Base-by-base conservation (phyloP, 1,140 invertebrate genomes). In the Calephelis virginiensis region DNA sequence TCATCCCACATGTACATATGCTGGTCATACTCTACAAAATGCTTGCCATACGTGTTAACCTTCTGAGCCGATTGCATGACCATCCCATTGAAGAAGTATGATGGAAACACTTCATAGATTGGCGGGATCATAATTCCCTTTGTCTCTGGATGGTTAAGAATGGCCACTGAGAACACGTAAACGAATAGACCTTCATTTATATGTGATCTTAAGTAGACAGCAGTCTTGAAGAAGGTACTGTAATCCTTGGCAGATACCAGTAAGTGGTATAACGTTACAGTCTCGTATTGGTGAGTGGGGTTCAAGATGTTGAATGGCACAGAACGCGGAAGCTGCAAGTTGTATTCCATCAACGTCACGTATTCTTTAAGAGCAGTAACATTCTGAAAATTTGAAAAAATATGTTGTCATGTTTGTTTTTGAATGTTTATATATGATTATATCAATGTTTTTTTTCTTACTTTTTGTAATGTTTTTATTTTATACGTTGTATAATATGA, bases 191-290 rank as follows among this genome's bases (percentile, higher is more conserved):
- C 92, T 74, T 92, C 92, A 83, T 94, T 95, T 61, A 94, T 82
- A 48, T 91, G 73, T 38, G 93, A 76, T 8, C 94, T 92, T 0
- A 94, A 91, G 89, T 93, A 94, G 12, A 91, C 86, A 14, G 93
- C 93, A 9, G 92, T 92, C 66, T 94, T 92, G 69, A 91, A 92
- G 70, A 94, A 92, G 4, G 92, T 93, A 8, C 92, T 85, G 75
- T 86, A 94, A 69, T 93, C 91, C 76, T 95, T 95, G 59, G 94
- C 93, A 70, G 92, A 93, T 80, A 92, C 93, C 72, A 96, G 92
- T 12, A 95, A 70, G 63, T 95, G 92, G 89, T 94, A 95, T 8
- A 95, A 74, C 8, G 91, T 91, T 13, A 90, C 82, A 60, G 93
- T 92, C 80, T 95, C 93, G 48, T 92, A 83, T 46, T 87, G 74